Conservation (phyloP, 2,888 invertebrate species). For the Leistus spinibarbis region DNA sequence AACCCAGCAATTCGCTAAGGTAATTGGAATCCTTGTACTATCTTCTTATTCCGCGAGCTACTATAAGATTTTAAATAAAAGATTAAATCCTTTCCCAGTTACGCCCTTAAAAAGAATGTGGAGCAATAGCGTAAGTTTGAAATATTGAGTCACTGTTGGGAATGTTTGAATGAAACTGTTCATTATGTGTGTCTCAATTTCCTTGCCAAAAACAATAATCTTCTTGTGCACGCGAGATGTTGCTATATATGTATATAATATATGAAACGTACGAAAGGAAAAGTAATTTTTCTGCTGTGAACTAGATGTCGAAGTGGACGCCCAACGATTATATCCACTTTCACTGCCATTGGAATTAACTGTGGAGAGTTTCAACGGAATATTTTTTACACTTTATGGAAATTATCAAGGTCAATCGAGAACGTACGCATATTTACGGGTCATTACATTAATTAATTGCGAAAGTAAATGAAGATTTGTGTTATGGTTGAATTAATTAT, state of each 20-base stretch:
- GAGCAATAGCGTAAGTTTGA: neutral
- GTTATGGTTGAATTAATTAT: too few species aligned
- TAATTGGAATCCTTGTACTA: too few species aligned
- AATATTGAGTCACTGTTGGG: neutral
- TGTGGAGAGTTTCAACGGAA: slow-evolving; percentile 15
- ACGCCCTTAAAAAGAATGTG: too few species aligned
- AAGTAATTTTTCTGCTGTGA: slow-evolving; percentile 22
- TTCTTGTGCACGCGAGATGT: neutral
- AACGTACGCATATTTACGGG: slow-evolving; percentile 10
- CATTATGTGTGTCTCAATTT: neutral
- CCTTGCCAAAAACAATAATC: neutral
- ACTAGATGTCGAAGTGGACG: neutral
- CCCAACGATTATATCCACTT: slow-evolving; percentile 9
- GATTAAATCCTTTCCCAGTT: too few species aligned
- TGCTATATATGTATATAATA: neutral
- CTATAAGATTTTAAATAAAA: too few species aligned
- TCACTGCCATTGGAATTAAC: slow-evolving; percentile 15
- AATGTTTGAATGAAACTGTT: neutral
- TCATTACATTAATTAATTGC: too few species aligned
- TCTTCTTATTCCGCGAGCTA: too few species aligned
- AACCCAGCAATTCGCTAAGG: neutral
- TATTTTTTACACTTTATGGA: slow-evolving; percentile 10
- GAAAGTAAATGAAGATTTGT: too few species aligned
- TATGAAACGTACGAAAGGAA: slow-evolving; percentile 9
- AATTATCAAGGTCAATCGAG: slow-evolving; percentile 22